Base-by-base conservation (phyloP, 2,797 vertebrate species). In the Eupleurogrammus muticus region DNA sequence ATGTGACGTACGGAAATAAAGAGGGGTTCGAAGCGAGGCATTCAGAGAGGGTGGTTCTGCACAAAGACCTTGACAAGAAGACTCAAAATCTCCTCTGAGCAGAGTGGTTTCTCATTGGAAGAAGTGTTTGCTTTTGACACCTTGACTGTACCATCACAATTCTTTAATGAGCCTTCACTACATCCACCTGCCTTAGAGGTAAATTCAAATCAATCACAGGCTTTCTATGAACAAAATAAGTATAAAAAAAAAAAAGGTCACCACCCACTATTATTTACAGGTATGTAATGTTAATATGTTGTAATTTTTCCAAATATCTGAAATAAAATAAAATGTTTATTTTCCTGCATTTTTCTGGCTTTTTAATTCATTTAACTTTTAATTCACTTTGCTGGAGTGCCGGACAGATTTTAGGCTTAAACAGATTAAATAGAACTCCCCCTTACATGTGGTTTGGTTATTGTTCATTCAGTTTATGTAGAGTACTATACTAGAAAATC, bases 311-410 rank as follows among this genome's bases (percentile, higher is more conserved):
- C 85, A 54, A 75, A 75, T 9, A 78, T 75, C 20, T 70, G 36
- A 74, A 84, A 77, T 75, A 77, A 87, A 90, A 80, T 68, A 70
- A 86, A 88, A 72, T 34, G 24, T 79, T 80, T 83, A 88, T 88
- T 93, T 91, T 90, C 73, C 72, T 71, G 78, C 66, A 87, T 32
- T 59, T 13, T 73, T n/a, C n/a, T n/a, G n/a, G 61, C 17, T 11
- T 79, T 70, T 75, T 17, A 4, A 56, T 85, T 83, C 16, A 56
- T 79, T 85, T 56, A 3, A 70, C 16, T 17, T 54, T 32, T 53
- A n/a, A n/a, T n/a, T n/a, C n/a, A n/a, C n/a, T n/a, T 53, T 5
- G 32, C 8, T 70, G 12, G 14, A 42, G 12, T n/a, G 54, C 10
- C 9, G 47, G 35, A 35, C 4, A 51, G 13, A 38, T 70, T 16